Evolutionary conservation across 2,113 vertebrate species (phyloP).

Genomic region (Ursus arctos): DNA sequence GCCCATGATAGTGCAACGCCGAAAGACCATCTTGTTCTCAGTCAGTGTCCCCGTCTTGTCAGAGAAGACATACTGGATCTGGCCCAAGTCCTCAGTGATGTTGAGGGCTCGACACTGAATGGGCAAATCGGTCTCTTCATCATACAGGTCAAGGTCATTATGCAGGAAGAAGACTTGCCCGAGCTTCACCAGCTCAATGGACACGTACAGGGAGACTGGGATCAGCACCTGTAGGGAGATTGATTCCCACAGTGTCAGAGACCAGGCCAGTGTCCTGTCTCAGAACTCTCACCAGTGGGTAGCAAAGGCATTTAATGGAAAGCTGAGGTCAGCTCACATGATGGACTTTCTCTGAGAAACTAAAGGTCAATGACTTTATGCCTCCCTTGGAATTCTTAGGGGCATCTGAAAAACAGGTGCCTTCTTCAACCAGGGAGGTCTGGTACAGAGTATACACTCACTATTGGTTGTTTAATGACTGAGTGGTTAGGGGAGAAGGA

Average conservation of each 20-base stretch:
- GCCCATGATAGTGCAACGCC: conserved; percentile 89
- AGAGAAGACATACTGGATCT: conserved; percentile 91
- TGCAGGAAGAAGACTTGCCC: conserved; percentile 90
- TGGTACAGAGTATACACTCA: fast-evolving
- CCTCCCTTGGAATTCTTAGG: background rate
- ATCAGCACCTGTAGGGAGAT: conserved; percentile 89
- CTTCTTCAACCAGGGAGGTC: background rate
- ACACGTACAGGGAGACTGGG: conserved; percentile 91
- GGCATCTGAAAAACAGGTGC: background rate
- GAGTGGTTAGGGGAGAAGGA: background rate
- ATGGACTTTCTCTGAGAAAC: background rate
- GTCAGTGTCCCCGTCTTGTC: conserved; percentile 93
- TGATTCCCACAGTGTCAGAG: background rate
- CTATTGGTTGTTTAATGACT: background rate
- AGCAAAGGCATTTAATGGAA: background rate
- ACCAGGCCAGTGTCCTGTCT: too few species aligned
- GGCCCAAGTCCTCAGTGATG: conserved; percentile 91
- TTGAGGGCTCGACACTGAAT: conserved; percentile 90
- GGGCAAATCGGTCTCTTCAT: conserved; percentile 86
- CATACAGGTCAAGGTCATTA: conserved; percentile 90
- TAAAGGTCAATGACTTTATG: background rate
- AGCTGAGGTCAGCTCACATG: background rate
- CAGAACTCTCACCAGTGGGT: background rate
- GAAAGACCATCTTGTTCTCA: conserved; percentile 93
- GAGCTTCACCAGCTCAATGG: conserved; percentile 91